phyloP scores from a whole-genome alignment of 2,113 vertebrate species.

The Seriola dumerili region DNA sequence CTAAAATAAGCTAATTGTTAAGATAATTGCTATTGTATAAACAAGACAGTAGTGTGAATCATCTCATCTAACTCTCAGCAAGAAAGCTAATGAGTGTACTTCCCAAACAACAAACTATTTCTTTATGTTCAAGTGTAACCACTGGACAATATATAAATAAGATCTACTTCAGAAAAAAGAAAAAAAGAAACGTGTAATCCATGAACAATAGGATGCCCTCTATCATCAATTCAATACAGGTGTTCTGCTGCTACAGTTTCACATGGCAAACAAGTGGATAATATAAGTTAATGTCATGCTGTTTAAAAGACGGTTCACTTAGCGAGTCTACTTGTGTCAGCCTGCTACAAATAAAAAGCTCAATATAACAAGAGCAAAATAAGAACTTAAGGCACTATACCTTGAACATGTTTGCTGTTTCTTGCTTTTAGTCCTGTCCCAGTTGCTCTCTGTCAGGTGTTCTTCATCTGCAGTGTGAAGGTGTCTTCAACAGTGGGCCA shows the following conservation, averaged over 20 bases:
- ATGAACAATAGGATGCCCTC: neutral
- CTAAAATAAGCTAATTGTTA: neutral
- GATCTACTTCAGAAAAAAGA: no score
- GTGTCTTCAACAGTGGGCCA: neutral
- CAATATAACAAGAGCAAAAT: neutral
- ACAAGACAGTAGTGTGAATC: neutral
- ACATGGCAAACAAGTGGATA: neutral
- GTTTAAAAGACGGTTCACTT: neutral
- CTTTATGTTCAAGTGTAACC: neutral
- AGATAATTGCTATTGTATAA: neutral
- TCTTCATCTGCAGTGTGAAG: neutral
- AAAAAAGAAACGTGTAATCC: neutral
- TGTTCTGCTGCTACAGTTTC: neutral
- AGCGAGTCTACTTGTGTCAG: neutral
- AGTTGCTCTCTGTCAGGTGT: neutral
- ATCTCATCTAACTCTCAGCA: neutral
- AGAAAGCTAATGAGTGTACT: neutral
- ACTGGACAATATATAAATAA: neutral
- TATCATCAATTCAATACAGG: neutral
- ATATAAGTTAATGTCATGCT: neutral
- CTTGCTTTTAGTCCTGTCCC: neutral
- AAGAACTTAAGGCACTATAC: neutral
- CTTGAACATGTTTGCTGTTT: neutral
- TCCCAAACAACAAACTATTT: no score
- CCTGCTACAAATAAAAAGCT: neutral